Evolutionary conservation across 35 echinoderm and acorn worm species (phyloP).

Genomic region (Patiria miniata): DNA sequence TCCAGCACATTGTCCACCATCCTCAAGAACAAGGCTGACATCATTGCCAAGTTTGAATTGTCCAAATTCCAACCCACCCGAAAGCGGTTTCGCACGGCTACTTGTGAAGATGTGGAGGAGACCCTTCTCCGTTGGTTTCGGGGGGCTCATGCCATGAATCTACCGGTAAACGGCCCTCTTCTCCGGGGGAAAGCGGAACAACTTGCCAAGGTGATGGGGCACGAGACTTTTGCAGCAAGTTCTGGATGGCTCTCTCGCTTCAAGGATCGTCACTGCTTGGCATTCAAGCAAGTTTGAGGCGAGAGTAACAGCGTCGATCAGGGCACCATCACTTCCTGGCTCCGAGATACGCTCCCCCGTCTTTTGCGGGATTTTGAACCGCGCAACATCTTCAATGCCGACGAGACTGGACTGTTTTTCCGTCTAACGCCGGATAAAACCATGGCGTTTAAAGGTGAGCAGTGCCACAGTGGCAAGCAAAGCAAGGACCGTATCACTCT

Average conservation of each 20-base stretch:
- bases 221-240: slow-evolving; percentile 40
- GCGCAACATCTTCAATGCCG: slow-evolving; percentile 8
- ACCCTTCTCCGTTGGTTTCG: slow-evolving; percentile 18
- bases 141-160: slow-evolving; percentile 12
- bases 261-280: slow-evolving; percentile 27
- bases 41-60: not conserved
- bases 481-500: slow-evolving; percentile 47
- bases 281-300: not conserved
- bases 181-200: slow-evolving; percentile 23
- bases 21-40: not conserved
- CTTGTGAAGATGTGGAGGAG: slow-evolving; percentile 26
- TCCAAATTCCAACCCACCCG: not conserved
- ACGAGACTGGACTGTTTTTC: slow-evolving; percentile 24
- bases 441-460: not conserved
- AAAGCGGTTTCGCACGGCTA: not conserved
- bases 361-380: not conserved
- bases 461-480: slow-evolving; percentile 26
- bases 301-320: too few species aligned
- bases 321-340: not conserved
- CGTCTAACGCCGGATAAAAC: slow-evolving; percentile 27
- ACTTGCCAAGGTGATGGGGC: slow-evolving; percentile 21
- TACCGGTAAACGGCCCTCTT: slow-evolving; percentile 30
- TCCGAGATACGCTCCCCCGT: not conserved
- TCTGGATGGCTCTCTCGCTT: slow-evolving; percentile 39
- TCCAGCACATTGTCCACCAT: slow-evolving; percentile 32